Base-by-base conservation (phyloP, 2,888 invertebrate species). In the Netelia inedita region DNA sequence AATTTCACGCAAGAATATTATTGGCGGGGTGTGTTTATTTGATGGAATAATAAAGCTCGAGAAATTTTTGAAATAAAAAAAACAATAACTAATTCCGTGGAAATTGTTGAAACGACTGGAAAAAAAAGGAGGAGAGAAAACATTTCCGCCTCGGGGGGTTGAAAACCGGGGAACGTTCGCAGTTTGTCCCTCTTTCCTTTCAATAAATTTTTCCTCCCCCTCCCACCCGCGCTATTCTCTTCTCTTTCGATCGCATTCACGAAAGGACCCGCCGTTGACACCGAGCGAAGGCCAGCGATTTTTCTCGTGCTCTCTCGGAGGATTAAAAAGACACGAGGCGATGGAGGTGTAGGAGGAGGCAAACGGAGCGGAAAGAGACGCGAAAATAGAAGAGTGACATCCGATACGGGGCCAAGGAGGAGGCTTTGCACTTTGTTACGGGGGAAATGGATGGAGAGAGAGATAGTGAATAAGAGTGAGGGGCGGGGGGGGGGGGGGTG, bases 391-490 rank as follows among this genome's bases (percentile, higher is more conserved):
- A 16, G 50, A 16, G 28, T 53, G 50, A 55, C 35, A 71, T 57
- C 19, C 57, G 55, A 55, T 69, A 0, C 53, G 10, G 61, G 28
- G n/a, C 28, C 57, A 21, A 59, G 28, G 28, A 28, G 28, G 57
- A 59, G 61, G 6, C 14, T 80, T 71, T 75, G 61, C 46, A 59
- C 71, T 79, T 61, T 35, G 28, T 61, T 35, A 61, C 28, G 14
- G n/a, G 14, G 61, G 28, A 35, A 23, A 8, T 2, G 23, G 14
- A n/a, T 10, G 28, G 35, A 61, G 14, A 35, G 61, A 35, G 61
- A 61, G 61, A 61, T 79, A 87, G 85, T 84, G 83, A 87, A 87
- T 85, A 82, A 85, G 87, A 85, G 85, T 79, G 74, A 78, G 76
- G 76, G 1, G 21, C 1, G 57, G 5, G 21, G 9, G 21, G 2